Percentiles rank a stretch among this genome's conserved stretches.
phyloP scores from a whole-genome alignment of 2,888 invertebrate species.

The Amiota minor region DNA sequence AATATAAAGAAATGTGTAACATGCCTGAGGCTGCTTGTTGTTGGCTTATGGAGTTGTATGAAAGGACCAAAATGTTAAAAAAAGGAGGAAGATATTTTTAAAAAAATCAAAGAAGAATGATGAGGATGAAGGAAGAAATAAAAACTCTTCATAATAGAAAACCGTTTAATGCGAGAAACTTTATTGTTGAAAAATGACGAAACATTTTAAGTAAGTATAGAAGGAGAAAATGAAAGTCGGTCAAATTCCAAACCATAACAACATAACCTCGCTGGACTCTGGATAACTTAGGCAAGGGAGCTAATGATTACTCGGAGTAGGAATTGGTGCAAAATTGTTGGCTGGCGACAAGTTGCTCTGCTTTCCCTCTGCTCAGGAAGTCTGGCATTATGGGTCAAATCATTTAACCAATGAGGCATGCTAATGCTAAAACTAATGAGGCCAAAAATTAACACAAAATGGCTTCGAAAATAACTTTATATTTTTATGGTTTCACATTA shows the following conservation, averaged over 20 bases:
- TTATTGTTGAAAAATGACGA: too few species aligned
- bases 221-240: too few species aligned
- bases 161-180: slow-evolving; percentile 4
- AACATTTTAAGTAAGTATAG: too few species aligned
- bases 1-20: not conserved
- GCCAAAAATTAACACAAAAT: slow-evolving; percentile 13
- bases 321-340: too few species aligned
- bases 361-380: too few species aligned
- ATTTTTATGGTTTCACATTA: too few species aligned
- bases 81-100: not conserved
- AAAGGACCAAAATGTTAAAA: not conserved
- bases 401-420: slow-evolving; percentile 14
- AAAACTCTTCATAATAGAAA: not conserved
- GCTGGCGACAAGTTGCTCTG: too few species aligned
- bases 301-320: too few species aligned
- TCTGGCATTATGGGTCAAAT: not conserved
- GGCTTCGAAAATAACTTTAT: too few species aligned
- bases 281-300: too few species aligned
- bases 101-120: not conserved
- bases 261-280: too few species aligned
- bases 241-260: too few species aligned
- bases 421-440: slow-evolving; percentile 10
- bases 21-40: not conserved
- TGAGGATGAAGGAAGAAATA: not conserved
- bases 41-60: not conserved